Base-by-base conservation (phyloP, 2,797 vertebrate species). In the Artibeus lituratus region DNA sequence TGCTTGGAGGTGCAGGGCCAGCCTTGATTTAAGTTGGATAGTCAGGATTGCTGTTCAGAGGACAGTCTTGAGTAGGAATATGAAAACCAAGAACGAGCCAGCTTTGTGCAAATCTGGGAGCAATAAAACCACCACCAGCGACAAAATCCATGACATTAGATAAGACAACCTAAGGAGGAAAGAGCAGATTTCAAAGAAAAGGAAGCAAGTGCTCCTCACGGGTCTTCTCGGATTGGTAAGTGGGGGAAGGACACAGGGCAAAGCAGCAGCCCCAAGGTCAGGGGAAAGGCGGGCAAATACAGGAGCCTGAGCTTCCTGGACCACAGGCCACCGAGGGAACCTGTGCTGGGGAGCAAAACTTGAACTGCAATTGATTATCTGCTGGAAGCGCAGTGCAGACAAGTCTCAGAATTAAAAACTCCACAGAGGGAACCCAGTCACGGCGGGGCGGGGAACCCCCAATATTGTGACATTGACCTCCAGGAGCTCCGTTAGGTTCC, bases 381-480 rank as follows among this genome's bases (percentile, higher is more conserved):
- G 14, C 47, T 16, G 15, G n/a, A 51, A 35, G 81, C 47, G 53
- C 47, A 55, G 21, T 21, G 57, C 35, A 37, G 37, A 67, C 15
- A 29, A 53, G 10, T 62, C 15, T 76, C 21, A 53, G 47, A 51
- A 24, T 67, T 29, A 53, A n/a, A 65, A 76, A 67, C 7, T 55
- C 70, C 47, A 44, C 59, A 10, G 4, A n/a, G 44, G 44, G 6
- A 37, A 55, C 19, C 19, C 35, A 26, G 78, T 74, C n/a, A 39
- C 24, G 5, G 3, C 1, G 5, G 18, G 9, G 4, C 0, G 2
- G 5, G 42, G 12, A 3, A 2, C 16, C 29, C 32, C 70, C 21
- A 11, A 47, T 15, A 55, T 26, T 3, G 5, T 22, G 37, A 77
- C 7, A 39, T 51, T 51, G 16, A 19, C 35, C 70, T 77, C 21